These are phyloP conservation scores for Dugesia japonica DNA, from an alignment of 2,888 invertebrate genomes.

Conservation along the genomic window DNA sequence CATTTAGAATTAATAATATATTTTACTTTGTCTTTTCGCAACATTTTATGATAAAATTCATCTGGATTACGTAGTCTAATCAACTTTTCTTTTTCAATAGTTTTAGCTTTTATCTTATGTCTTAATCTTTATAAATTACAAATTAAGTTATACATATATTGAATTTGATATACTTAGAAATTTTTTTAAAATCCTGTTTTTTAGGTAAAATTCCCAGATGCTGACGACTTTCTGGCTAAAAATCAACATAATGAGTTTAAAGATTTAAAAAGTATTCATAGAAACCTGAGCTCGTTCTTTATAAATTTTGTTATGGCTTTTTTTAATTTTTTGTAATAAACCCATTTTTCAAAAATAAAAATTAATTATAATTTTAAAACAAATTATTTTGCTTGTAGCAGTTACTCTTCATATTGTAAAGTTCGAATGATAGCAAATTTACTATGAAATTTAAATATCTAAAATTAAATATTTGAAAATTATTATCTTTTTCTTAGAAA, in stretches of 20 bases:
- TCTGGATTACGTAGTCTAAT: neutral
- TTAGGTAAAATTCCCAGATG: neutral
- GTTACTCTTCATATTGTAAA: no score
- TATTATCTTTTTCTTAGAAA: no score
- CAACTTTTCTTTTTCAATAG: neutral
- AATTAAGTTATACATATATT: neutral
- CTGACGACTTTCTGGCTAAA: neutral
- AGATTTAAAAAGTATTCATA: neutral
- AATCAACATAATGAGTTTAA: neutral
- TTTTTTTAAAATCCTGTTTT: neutral
- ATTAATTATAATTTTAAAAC: no score
- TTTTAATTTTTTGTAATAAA: neutral
- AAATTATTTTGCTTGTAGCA: no score
- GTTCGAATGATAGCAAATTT: no score
- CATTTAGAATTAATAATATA: no score
- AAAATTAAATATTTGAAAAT: no score
- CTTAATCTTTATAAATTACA: neutral
- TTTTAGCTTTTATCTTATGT: neutral
- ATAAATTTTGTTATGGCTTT: neutral
- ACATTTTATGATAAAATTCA: conserved; percentile 2
- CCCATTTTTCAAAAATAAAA: no score
- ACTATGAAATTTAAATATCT: no score
- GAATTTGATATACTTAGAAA: neutral
- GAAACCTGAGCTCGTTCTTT: neutral
- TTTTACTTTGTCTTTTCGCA: neutral